phyloP scores from a whole-genome alignment of 2,797 vertebrate species.

The Erethizon dorsatum region DNA sequence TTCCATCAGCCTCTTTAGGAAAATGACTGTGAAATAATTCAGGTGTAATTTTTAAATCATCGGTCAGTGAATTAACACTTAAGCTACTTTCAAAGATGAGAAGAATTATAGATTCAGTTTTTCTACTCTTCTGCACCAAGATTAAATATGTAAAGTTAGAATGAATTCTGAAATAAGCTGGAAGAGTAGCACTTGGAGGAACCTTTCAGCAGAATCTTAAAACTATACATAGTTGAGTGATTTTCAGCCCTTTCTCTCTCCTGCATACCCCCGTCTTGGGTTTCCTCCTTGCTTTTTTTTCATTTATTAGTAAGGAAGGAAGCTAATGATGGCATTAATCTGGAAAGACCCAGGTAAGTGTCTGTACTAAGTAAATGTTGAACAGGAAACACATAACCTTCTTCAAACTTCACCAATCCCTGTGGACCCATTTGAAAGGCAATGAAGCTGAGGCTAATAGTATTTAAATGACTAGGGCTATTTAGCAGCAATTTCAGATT shows the following conservation, averaged over 20 bases:
- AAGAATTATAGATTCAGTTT: not conserved
- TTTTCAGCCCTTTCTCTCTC: not conserved
- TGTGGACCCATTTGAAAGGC: not conserved
- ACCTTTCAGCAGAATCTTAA: not conserved
- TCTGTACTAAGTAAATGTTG: no score
- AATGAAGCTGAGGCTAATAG: not conserved
- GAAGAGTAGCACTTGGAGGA: not conserved
- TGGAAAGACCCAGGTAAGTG: not conserved
- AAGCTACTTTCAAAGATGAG: constrained; percentile 25
- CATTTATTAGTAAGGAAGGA: not conserved
- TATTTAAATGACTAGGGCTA: not conserved
- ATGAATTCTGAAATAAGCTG: constrained; percentile 3
- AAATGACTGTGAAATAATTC: constrained; percentile 79
- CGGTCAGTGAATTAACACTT: constrained; percentile 72
- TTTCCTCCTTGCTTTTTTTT: not conserved
- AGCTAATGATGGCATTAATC: not conserved
- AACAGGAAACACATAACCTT: not conserved
- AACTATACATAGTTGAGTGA: not conserved
- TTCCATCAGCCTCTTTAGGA: constrained; percentile 65
- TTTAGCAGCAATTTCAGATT: not conserved
- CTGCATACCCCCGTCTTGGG: not conserved
- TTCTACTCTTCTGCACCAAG: not conserved
- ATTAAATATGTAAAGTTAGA: constrained; percentile 41
- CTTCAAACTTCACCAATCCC: not conserved
- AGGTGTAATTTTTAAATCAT: constrained; percentile 76